Percentiles rank a stretch among this genome's conserved stretches.
Evolutionary conservation across 2,113 vertebrate genomes (phyloP).

Genomic region (Synchiropus splendidus): DNA sequence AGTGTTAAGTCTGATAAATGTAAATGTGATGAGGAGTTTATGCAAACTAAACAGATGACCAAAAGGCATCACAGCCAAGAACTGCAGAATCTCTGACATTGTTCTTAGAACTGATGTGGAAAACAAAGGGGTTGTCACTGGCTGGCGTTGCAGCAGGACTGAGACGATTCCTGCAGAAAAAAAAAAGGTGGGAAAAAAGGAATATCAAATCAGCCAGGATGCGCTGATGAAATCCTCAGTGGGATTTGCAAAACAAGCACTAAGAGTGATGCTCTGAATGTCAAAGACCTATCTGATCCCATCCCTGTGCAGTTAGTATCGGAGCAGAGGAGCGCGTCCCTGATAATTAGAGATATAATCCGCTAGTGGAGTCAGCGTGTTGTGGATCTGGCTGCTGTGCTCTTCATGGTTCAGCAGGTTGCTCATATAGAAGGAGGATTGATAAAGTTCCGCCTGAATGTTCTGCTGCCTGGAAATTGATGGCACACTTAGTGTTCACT

Average conservation of each 20-base stretch:
- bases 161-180: not conserved
- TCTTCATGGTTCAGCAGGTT: constrained; percentile 22
- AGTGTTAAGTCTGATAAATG: no score
- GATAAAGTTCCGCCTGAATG: constrained; percentile 26
- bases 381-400: constrained; percentile 14
- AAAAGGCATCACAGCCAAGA: no score
- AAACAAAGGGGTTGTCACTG: no score
- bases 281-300: constrained; percentile 23
- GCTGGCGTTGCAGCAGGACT: not conserved
- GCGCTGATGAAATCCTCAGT: constrained; percentile 27
- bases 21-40: no score
- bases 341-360: constrained; percentile 32
- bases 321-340: constrained; percentile 16
- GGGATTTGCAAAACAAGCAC: constrained; percentile 16
- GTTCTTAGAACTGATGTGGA: no score
- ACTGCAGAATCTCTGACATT: no score
- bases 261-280: constrained; percentile 22
- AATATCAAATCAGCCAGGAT: constrained; percentile 4
- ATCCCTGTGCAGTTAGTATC: constrained; percentile 14
- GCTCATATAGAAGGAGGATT: constrained; percentile 13
- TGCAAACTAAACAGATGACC: no score
- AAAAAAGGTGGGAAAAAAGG: constrained; percentile 1
- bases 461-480: constrained; percentile 15
- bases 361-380: constrained; percentile 16
- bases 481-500: constrained; percentile 7